Evolutionary conservation across 64 coral and sea anemone species (phyloP), one percentile per base, ranked within the genome.

Genomic region (Montipora efflorescens): DNA sequence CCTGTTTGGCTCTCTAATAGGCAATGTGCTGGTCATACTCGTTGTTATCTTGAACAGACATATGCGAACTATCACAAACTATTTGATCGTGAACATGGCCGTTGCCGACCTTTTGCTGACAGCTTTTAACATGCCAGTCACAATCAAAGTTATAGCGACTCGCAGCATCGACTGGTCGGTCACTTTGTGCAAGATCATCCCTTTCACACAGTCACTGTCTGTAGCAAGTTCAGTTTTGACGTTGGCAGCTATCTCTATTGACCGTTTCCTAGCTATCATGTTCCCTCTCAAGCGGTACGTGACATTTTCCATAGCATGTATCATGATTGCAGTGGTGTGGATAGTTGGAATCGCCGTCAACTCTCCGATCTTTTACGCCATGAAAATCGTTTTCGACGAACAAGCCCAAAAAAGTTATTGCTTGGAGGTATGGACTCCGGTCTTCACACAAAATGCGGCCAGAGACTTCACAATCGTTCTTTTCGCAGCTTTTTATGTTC

Each of bases 51-150:
- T 79, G 45, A 95, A 98, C 71, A 84, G 89, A n/a, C 89, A 85
- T 2, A 98, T 98, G 96, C 96, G 59, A 64, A 95, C 89, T 51
- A 84, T 98, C 13, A 98, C 96, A 36, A 98, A 98, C 64, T 98
- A 92, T 67, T n/a, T 98, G 13, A 98, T 98, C 16, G 92, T 98
- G 10, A 98, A 98, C 76, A 95, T 98, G 96, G 96, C 96, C 2
- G 48, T 92, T 2, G 93, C 93, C 2, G 96, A 98, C 22, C 77
- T 98, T 4, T 59, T 98, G 7, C 47, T 98, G 4, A 95, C 96
- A 13, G 61, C 91, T 1, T 92, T 91, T 36, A 95, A 91, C 52
- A 98, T 95, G 93, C 83, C 96, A 0, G 59, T 91, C 8, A 67
- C 70, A 11, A 92, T 90, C 1, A 78, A 84, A 25, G 28, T 85